These are phyloP conservation scores for Neodontobutis hainanensis DNA, from an alignment of 2,113 vertebrate genomes.

Conservation along the genomic window DNA sequence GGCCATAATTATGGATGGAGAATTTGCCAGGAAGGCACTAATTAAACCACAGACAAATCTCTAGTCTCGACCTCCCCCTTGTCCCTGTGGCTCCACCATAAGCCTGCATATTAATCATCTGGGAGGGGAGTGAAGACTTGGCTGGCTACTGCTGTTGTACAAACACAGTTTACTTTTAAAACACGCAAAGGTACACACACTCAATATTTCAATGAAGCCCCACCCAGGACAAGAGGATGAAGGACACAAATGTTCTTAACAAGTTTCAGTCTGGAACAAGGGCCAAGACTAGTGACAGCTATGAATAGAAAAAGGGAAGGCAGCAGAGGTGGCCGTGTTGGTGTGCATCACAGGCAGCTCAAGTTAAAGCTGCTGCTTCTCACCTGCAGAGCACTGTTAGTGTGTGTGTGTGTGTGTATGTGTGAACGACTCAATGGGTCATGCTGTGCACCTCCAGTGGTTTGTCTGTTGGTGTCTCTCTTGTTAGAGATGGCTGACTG, in stretches of 20 bases:
- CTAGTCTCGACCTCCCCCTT: constrained; percentile 58
- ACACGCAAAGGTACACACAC: constrained; percentile 29
- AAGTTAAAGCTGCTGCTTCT: constrained; percentile 49
- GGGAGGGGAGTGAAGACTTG: constrained; percentile 44
- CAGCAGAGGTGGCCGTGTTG: constrained; percentile 39
- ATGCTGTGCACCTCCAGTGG: constrained; percentile 68
- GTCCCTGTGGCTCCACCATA: constrained; percentile 64
- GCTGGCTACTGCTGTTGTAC: constrained; percentile 29
- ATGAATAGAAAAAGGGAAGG: constrained; percentile 44
- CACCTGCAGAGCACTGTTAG: constrained; percentile 46
- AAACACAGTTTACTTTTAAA: constrained; percentile 29
- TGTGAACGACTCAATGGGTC: constrained; percentile 51
- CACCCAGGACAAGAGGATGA: constrained; percentile 43
- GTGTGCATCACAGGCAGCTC: constrained; percentile 29
- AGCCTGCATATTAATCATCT: constrained; percentile 76
- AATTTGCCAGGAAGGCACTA: constrained; percentile 78
- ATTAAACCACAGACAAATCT: constrained; percentile 80
- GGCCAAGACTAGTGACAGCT: constrained; percentile 64
- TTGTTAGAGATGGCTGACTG: constrained; percentile 64
- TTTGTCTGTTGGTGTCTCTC: constrained; percentile 62
- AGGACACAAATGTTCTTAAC: constrained; percentile 53
- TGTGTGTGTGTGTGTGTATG: constrained; percentile 31
- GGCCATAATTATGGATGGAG: constrained; percentile 74
- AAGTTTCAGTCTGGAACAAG: constrained; percentile 53
- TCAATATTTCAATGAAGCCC: constrained; percentile 34